Evolutionary conservation across 2,113 vertebrate species (phyloP), one percentile per base, ranked within the genome.

Genomic region (Taurulus bubalis): DNA sequence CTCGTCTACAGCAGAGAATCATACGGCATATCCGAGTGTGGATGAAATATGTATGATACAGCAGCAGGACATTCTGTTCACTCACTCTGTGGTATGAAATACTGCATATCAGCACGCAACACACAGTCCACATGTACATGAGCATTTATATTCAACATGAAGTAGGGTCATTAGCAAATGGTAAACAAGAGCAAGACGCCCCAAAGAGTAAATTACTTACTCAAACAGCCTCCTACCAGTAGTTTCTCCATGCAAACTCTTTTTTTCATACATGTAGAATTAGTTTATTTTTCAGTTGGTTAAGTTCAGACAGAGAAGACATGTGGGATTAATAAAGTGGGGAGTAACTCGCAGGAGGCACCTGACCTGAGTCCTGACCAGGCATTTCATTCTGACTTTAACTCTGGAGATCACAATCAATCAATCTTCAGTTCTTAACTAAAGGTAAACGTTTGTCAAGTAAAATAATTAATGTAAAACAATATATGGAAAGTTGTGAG

Each of bases 21-120:
- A 81, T 71, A 56, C n/a, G 34, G 79, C 71, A 79, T 75, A 74
- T 77, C 12, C 26, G 56, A 83, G 60, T 24, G 22, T 12, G 20
- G 22, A 81, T 80, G 42, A 86, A 90, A 89, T 79, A 88, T 85
- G 82, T 6, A 89, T 72, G 66, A 78, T 42, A 78, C 49, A 62
- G 67, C 58, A 81, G 59, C 42, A 51, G 20, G 69, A 73, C 69
- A 56, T 47, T 59, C 7, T 72, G 8, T 69, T 80, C 8, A 53
- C 7, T 28, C 14, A 30, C 59, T 62, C 38, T 51, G 24, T 30
- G 30, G 16, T 67, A 36, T 45, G 36, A 76, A 76, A 47, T 38
- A 28, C 4, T 65, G 30, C 22, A n/a, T 32, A 36, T 70, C 15
- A 49, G 55, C 38, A 22, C 30, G 24, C 7, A 63, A 12, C 56